Conservation (phyloP, 2,888 invertebrate species). For the Apomyelois bistriatella region DNA sequence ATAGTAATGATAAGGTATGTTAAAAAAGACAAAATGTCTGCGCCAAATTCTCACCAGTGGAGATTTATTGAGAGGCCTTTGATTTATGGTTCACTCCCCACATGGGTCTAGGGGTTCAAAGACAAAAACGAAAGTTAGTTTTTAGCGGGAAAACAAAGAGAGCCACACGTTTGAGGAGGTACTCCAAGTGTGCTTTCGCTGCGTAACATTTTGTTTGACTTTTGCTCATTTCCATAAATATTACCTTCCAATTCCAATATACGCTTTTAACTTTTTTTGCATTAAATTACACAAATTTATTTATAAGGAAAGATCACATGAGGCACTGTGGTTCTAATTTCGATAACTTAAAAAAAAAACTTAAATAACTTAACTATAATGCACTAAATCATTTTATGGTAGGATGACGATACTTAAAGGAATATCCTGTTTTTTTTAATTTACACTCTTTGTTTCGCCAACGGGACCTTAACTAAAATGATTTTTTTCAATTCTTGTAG, state of each 20-base stretch:
- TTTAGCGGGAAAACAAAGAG: slow-evolving; percentile 56
- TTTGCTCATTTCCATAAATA: slow-evolving; percentile 3
- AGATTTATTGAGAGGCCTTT: slow-evolving; percentile 72
- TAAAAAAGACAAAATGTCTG: slow-evolving; percentile 50
- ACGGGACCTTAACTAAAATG: no score
- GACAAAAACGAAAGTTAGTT: slow-evolving; percentile 66
- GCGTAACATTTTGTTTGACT: neutral
- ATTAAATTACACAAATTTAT: no score
- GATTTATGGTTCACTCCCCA: slow-evolving; percentile 71
- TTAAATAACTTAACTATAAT: no score
- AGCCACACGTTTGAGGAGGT: slow-evolving; percentile 36
- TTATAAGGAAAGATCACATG: no score
- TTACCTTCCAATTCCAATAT: neutral
- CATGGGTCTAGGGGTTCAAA: slow-evolving; percentile 66
- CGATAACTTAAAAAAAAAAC: no score
- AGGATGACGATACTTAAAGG: no score
- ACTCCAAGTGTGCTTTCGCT: slow-evolving; percentile 35
- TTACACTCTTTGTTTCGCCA: no score
- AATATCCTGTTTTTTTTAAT: no score
- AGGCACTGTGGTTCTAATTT: no score
- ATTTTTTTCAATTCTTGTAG: no score
- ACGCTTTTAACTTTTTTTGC: neutral
- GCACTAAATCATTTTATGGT: no score
- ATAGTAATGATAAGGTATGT: slow-evolving; percentile 19
- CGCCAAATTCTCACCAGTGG: slow-evolving; percentile 55